Conservation (phyloP, 1,140 invertebrate genomes). For the Whitmania pigra region DNA sequence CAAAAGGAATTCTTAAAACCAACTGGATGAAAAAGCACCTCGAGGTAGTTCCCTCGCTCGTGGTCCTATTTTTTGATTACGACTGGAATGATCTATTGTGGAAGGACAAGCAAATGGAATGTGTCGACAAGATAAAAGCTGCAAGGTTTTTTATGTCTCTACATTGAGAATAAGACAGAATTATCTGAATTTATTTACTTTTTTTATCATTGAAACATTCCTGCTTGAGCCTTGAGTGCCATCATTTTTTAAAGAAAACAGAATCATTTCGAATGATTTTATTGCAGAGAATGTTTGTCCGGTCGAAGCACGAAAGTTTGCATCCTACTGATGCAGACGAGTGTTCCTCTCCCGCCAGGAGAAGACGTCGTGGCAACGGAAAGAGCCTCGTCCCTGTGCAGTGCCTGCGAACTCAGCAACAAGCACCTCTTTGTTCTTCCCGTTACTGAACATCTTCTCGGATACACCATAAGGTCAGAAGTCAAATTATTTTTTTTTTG, state of each 20-base stretch:
- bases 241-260: not conserved
- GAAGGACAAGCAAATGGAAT: constrained; percentile 86
- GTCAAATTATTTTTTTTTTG: constrained; percentile 14
- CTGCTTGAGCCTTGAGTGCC: too few species aligned
- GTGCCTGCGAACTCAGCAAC: constrained; percentile 74
- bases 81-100: constrained; percentile 89
- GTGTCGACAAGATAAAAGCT: constrained; percentile 72
- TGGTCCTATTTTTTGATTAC: constrained; percentile 87
- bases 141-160: constrained; percentile 50
- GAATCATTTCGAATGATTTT: not conserved
- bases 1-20: constrained; percentile 84
- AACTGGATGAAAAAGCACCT: constrained; percentile 93
- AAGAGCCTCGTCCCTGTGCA: constrained; percentile 70
- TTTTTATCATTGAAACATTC: too few species aligned
- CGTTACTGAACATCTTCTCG: constrained; percentile 71
- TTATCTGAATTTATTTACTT: not conserved
- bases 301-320: constrained; percentile 73
- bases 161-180: not conserved
- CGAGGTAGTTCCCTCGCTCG: constrained; percentile 72
- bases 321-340: constrained; percentile 75
- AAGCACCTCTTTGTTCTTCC: constrained; percentile 84
- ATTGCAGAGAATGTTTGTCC: constrained; percentile 51
- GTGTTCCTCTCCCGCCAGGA: constrained; percentile 55
- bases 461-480: constrained; percentile 54
- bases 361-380: constrained; percentile 78